Conservation (phyloP, 2,888 invertebrate genomes). For the Ormyrus nitidulus region DNA sequence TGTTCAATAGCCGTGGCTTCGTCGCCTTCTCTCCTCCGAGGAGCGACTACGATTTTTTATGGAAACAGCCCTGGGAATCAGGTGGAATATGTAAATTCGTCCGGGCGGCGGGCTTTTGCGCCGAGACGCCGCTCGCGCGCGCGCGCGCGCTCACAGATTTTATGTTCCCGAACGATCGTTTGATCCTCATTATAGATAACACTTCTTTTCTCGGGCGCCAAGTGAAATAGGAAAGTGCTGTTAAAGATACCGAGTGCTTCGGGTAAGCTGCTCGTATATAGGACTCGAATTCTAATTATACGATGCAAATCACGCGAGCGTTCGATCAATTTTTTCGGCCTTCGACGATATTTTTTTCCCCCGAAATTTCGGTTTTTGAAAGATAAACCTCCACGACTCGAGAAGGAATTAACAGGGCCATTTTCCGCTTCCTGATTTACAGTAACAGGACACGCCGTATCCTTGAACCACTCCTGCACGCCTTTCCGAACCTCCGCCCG, state of each 20-base stretch:
- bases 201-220: neutral
- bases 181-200: conserved; percentile 44
- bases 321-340: conserved; percentile 1
- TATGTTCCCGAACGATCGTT: conserved; percentile 14
- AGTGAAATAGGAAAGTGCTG: conserved; percentile 2
- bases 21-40: conserved; percentile 2
- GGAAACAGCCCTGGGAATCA: neutral
- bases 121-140: too few species aligned
- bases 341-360: neutral
- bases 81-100: conserved; percentile 30
- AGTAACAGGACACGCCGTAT: neutral
- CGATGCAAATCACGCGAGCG: too few species aligned
- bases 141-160: neutral
- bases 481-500: neutral
- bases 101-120: neutral
- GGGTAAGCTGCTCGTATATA: too few species aligned
- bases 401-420: neutral
- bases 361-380: neutral
- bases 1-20: conserved; percentile 19
- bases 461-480: neutral
- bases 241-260: neutral
- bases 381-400: neutral
- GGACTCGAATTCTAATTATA: too few species aligned
- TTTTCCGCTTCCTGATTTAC: neutral
- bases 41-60: neutral